Evolutionary conservation across 2,113 vertebrate species (phyloP), one percentile per base, ranked within the genome.

Genomic region (Ellobius talpinus): DNA sequence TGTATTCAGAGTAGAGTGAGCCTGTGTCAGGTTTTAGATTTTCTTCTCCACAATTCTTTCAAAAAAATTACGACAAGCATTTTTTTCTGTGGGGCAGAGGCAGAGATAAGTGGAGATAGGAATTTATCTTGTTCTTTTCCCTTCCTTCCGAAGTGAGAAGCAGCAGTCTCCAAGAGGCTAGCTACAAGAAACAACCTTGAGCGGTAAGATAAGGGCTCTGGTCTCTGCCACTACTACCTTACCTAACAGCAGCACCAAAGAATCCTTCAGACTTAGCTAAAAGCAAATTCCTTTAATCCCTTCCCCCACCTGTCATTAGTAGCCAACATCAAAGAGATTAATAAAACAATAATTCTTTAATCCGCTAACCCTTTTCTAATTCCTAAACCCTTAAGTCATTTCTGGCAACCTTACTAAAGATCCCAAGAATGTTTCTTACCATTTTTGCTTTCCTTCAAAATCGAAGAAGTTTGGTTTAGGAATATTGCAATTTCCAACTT

Each of bases 361-460:
- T 97, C 97, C 89, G 89, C 63, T 98, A 90, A 91, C 78, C 72
- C 61, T 66, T 97, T 94, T 94, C 76, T 96, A 97, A 98, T 94
- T 94, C 97, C 90, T 90, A 94, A 87, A 50, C 52, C 70, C 33
- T 86, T 87, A 97, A 96, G 79, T 66, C 93, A 97, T 77, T 95
- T 97, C 78, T 72, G 93, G 78, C 26, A 65, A 89, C 86, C 33
- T 58, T 50, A 90, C n/a, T 77, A 90, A n/a, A 63, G 93, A 97
- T 93, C 88, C 73, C 26, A 96, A 97, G n/a, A 86, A 97, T 97
- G 97, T 97, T 97, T 96, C 99, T 98, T 99, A 99, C 99, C 99
- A 99, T 99, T 99, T 99, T 96, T 99, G 99, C 94, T 99, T 99
- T 94, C 99, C 99, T 99, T 99, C 99, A 98, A 99, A 99, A 98